Percentiles rank a stretch among this genome's conserved stretches.
These are phyloP conservation scores for Tetrapedia diversipes DNA, from an alignment of 2,888 invertebrate species.

Conservation along the genomic window DNA sequence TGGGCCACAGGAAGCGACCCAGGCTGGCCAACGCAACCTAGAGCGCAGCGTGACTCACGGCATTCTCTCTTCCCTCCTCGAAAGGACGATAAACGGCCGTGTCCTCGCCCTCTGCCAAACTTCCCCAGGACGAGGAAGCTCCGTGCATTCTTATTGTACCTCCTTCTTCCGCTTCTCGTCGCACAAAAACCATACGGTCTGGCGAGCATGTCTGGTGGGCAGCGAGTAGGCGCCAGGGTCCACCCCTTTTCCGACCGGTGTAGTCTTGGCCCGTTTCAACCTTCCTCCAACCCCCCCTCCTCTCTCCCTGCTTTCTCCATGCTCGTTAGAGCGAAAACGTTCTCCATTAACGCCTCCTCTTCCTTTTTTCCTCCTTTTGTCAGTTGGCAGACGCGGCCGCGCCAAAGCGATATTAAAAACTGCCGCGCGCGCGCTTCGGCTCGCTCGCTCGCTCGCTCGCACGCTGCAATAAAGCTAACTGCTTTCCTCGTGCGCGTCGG, in stretches of 20 bases:
- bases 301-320: constrained; percentile 68
- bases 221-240: constrained; percentile 69
- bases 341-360: constrained; percentile 80
- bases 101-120: constrained; percentile 50
- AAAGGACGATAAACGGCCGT: constrained; percentile 53
- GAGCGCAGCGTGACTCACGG: constrained; percentile 47
- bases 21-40: constrained; percentile 2
- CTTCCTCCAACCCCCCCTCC: constrained; percentile 56
- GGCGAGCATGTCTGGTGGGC: constrained; percentile 69
- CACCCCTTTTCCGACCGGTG: constrained; percentile 64
- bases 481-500: constrained; percentile 69
- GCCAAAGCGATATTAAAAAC: constrained; percentile 81
- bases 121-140: constrained; percentile 51
- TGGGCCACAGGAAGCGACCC: constrained; percentile 30
- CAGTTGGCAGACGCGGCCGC: constrained; percentile 78
- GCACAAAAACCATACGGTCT: constrained; percentile 69
- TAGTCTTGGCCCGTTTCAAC: constrained; percentile 66
- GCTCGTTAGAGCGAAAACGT: constrained; percentile 81
- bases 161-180: constrained; percentile 62
- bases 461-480: constrained; percentile 79
- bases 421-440: constrained; percentile 67
- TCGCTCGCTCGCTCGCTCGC: constrained; percentile 30
- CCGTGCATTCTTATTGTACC: constrained; percentile 63
- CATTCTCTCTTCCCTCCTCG: constrained; percentile 40
- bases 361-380: constrained; percentile 77